phyloP scores from a whole-genome alignment of 2,113 vertebrate genomes.

The Zosterops lateralis region DNA sequence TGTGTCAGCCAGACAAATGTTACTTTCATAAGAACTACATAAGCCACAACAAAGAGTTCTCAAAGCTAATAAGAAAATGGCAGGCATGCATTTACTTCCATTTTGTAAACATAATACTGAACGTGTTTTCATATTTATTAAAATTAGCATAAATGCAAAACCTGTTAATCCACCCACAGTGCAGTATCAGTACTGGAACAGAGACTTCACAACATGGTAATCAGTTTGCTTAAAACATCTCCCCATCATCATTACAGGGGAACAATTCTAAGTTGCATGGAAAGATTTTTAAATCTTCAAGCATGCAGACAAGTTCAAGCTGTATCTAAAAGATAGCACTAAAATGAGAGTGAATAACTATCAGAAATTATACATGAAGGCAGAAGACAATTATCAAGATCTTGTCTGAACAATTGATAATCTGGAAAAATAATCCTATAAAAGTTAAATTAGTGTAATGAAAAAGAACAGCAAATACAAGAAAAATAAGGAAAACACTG shows the following conservation, averaged over 20 bases:
- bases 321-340: background rate
- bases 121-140: background rate
- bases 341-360: background rate
- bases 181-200: background rate
- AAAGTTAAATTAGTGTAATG: rapidly evolving
- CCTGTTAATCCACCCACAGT: slow-evolving; percentile 22
- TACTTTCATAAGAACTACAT: background rate
- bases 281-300: background rate
- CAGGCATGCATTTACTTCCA: slow-evolving; percentile 12
- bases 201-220: background rate
- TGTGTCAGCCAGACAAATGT: background rate
- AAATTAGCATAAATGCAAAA: slow-evolving; percentile 24
- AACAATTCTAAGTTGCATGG: background rate
- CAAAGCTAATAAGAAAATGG: background rate
- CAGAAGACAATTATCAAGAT: background rate
- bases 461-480: background rate
- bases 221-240: background rate
- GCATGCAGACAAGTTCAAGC: background rate
- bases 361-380: background rate
- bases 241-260: background rate
- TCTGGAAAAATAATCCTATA: background rate
- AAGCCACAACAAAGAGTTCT: slow-evolving; percentile 7
- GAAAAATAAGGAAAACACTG: background rate
- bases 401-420: background rate
- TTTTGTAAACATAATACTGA: slow-evolving; percentile 8